Evolutionary conservation across 2,797 vertebrate genomes (phyloP), one percentile per base, ranked within the genome.

Genomic region (Otus scops): DNA sequence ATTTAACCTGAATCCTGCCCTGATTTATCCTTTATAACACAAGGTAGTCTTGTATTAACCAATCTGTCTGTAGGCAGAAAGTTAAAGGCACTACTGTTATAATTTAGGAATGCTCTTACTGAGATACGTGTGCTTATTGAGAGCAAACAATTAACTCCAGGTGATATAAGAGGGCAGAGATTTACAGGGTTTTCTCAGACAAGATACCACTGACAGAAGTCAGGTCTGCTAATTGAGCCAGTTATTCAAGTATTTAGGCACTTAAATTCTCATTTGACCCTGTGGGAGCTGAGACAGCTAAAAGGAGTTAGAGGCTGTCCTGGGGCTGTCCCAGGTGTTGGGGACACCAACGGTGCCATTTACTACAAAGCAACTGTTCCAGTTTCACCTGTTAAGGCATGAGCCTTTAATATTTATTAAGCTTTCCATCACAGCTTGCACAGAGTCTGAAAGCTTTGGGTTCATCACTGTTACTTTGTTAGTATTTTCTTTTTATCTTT

Each of bases 1-100:
- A 81, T 92, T 92, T 95, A 94, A 90, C 77, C 54, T 54, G 86
- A 95, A 91, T 94, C 67, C 79, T 94, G 74, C 61, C 70, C 76
- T 85, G 65, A 77, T 92, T 92, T 90, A 71, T 71, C 73, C 43
- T 89, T 70, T 83, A 36, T 61, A 85, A 59, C 43, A 54, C 7
- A 50, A 88, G 38, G 56, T 68, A 89, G 64, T 61, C 73, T 87
- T 86, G 77, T 87, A 51, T 65, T 73, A 95, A 83, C 63, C 57
- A 67, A 50, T 59, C 32, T 71, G 48, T 69, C 60, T 91, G 70
- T 59, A 41, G 24, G 38, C 41, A 94, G 38, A 95, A 85, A 84
- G 74, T 85, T 93, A 73, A 93, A 76, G 45, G 57, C 53, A 56
- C 47, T 47, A 27, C 34, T 18, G 1, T 61, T 81, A 51, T 6